A percentile compares a stretch with the other conserved stretches of the same genome.
These are phyloP conservation scores for Acronicta aceris DNA, from an alignment of 2,888 invertebrate species.

Conservation along the genomic window DNA sequence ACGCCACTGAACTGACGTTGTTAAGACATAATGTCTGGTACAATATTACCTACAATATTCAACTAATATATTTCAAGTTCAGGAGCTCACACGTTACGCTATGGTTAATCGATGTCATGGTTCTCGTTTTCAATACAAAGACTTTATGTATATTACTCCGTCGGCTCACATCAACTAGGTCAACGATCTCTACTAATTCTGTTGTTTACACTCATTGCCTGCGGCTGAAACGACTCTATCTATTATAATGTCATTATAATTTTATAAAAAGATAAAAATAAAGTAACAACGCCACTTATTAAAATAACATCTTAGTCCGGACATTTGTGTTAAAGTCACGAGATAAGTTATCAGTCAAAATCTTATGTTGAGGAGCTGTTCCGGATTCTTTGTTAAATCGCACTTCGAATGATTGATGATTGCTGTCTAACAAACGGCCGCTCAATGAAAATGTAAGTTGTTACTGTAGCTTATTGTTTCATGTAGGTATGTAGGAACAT, in stretches of 20 bases:
- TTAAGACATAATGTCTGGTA: slow-evolving; percentile 8
- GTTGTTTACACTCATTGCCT: slow-evolving; percentile 42
- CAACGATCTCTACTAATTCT: slow-evolving; percentile 54
- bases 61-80: slow-evolving; percentile 28
- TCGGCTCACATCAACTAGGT: slow-evolving; percentile 50
- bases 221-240: slow-evolving; percentile 43
- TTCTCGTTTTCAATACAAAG: slow-evolving; percentile 24
- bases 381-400: slow-evolving; percentile 43
- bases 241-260: slow-evolving; percentile 55
- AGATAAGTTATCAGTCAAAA: slow-evolving; percentile 39
- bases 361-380: slow-evolving; percentile 33
- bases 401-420: slow-evolving; percentile 65
- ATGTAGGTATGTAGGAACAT: slow-evolving; percentile 49
- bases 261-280: slow-evolving; percentile 26
- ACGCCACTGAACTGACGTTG: slow-evolving; percentile 16
- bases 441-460: slow-evolving; percentile 62
- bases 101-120: slow-evolving; percentile 28
- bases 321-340: slow-evolving; percentile 25
- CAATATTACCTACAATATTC: slow-evolving; percentile 13
- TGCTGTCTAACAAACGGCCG: slow-evolving; percentile 31
- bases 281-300: slow-evolving; percentile 18
- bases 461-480: slow-evolving; percentile 54
- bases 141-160: slow-evolving; percentile 29
- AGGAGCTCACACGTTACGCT: slow-evolving; percentile 19
- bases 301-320: slow-evolving; percentile 20